These are phyloP conservation scores for Bubo bubo DNA, from an alignment of 2,113 vertebrate genomes.

Conservation along the genomic window DNA sequence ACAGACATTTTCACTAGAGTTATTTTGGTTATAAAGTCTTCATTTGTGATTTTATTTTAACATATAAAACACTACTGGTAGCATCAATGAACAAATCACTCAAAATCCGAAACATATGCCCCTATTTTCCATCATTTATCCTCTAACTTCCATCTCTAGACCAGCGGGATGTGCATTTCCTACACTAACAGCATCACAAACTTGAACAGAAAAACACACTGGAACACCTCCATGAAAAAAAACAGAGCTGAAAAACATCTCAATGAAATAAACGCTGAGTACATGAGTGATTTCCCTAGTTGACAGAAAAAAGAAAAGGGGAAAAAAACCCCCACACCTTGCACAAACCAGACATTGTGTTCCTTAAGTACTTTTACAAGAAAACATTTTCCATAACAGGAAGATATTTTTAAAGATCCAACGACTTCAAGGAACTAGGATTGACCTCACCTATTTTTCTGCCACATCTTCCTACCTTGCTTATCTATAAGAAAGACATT, in stretches of 20 bases:
- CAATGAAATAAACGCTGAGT: not conserved
- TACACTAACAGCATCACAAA: accelerated
- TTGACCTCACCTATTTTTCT: not conserved
- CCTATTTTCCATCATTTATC: not conserved
- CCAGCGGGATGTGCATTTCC: not conserved
- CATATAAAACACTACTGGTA: not conserved
- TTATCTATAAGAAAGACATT: not conserved
- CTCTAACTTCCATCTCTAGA: not conserved
- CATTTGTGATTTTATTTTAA: not conserved
- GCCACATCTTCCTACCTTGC: not conserved
- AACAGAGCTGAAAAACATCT: not conserved
- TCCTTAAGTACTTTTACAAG: not conserved
- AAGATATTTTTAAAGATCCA: not conserved
- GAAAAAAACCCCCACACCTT: accelerated
- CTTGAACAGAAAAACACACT: not conserved
- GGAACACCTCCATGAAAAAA: not conserved
- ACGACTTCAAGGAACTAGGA: not conserved
- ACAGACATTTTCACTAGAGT: not conserved
- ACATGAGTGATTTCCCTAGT: not conserved
- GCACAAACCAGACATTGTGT: not conserved
- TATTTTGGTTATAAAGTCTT: not conserved
- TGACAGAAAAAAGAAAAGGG: accelerated
- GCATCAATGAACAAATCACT: not conserved
- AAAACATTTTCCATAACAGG: constrained; percentile 1
- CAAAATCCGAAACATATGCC: not conserved